Percentiles rank a stretch among this genome's conserved stretches.
These are phyloP conservation scores for Dexiosoma caninum DNA, from an alignment of 2,888 invertebrate species.

Conservation along the genomic window DNA sequence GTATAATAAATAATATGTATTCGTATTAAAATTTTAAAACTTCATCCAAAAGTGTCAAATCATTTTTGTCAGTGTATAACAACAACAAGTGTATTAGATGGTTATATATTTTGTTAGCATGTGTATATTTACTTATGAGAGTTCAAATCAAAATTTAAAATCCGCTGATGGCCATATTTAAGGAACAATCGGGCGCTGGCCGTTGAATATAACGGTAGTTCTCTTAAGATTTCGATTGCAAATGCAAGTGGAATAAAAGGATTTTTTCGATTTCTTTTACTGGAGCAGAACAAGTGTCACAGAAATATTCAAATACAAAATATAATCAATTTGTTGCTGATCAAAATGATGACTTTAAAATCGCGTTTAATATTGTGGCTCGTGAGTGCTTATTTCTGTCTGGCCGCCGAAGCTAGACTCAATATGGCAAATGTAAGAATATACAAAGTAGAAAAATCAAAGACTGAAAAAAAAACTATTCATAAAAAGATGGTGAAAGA, in stretches of 20 bases:
- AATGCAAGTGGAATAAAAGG: neutral
- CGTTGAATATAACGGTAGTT: slow-evolving; percentile 38
- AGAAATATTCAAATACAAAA: neutral
- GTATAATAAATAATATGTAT: no score
- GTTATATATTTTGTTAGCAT: neutral
- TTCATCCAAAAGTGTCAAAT: neutral
- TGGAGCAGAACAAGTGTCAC: neutral
- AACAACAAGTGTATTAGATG: neutral
- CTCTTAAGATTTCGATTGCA: neutral
- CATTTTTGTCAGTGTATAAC: slow-evolving; percentile 23
- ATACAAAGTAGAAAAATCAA: neutral
- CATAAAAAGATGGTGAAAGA: no score
- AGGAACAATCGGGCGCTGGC: slow-evolving; percentile 26
- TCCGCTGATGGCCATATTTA: slow-evolving; percentile 41
- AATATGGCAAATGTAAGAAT: slow-evolving; percentile 71
- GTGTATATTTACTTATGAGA: slow-evolving; percentile 7
- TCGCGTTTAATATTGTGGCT: slow-evolving; percentile 65
- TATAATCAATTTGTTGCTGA: no score
- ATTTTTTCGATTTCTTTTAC: neutral
- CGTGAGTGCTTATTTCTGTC: slow-evolving; percentile 64
- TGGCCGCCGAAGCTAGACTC: slow-evolving; percentile 68
- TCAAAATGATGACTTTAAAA: slow-evolving; percentile 60
- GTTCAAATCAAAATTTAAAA: slow-evolving; percentile 42
- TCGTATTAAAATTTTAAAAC: no score
- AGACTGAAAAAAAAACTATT: neutral